These are phyloP conservation scores for Machimus atricapillus DNA, from an alignment of 2,888 invertebrate genomes.

Conservation along the genomic window DNA sequence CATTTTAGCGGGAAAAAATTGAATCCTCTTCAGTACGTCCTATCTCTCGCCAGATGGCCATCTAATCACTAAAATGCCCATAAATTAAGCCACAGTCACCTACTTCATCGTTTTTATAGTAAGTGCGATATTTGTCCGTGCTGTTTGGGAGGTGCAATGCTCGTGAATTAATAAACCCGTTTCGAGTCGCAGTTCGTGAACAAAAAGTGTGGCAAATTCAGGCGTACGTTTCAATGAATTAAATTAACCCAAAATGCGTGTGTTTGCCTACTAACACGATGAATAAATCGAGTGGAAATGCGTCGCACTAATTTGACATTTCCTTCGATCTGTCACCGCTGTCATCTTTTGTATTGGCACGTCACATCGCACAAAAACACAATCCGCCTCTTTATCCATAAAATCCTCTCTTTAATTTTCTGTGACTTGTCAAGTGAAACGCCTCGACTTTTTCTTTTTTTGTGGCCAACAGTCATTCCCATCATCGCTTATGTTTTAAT, in stretches of 20 bases:
- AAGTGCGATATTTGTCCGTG: neutral
- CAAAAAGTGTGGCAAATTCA: neutral
- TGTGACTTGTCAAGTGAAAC: constrained; percentile 32
- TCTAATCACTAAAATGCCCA: neutral
- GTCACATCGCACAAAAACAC: neutral
- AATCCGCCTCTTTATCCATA: neutral
- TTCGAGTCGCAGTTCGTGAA: neutral
- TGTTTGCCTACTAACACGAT: neutral
- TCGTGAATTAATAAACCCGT: neutral
- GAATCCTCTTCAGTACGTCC: neutral
- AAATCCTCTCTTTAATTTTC: neutral
- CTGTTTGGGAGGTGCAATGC: neutral
- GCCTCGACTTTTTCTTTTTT: constrained; percentile 12
- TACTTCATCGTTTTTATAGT: neutral
- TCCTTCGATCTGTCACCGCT: constrained; percentile 9
- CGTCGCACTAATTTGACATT: constrained; percentile 18
- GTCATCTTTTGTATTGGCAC: neutral
- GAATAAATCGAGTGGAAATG: constrained; percentile 1
- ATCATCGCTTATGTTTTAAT: constrained; percentile 6
- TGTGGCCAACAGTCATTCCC: neutral
- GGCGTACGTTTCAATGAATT: neutral
- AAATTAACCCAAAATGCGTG: neutral
- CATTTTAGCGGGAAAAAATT: neutral
- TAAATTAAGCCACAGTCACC: neutral
- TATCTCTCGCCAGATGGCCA: neutral